Evolutionary conservation across 2,797 vertebrate genomes (phyloP).

Genomic region (Leucoraja ocellata): DNA sequence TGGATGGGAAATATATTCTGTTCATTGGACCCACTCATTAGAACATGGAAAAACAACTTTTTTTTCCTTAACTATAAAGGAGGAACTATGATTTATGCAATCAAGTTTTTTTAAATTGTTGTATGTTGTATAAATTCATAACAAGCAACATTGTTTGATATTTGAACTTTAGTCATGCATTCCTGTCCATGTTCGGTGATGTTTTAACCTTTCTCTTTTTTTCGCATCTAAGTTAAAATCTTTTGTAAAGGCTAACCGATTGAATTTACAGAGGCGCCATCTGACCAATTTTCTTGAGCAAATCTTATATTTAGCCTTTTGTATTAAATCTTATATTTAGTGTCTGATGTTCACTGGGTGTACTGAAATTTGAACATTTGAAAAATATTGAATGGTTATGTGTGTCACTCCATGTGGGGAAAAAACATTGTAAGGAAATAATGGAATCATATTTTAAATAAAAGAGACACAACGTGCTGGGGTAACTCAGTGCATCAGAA

Average conservation of each 20-base stretch:
- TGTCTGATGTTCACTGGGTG: not conserved
- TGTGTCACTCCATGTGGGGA: not conserved
- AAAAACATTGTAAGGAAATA: not conserved
- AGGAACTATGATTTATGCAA: not conserved
- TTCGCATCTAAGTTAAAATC: not conserved
- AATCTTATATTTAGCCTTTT: not conserved
- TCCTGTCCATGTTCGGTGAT: not conserved
- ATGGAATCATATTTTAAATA: not conserved
- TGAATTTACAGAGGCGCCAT: not conserved
- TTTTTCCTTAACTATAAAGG: too few species aligned
- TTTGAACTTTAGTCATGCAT: not conserved
- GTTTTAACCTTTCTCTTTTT: not conserved
- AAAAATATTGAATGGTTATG: not conserved
- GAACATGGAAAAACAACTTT: too few species aligned
- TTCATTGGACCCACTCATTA: not conserved
- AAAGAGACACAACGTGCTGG: too few species aligned
- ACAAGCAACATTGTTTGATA: not conserved
- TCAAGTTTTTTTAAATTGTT: not conserved
- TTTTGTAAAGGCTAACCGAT: not conserved
- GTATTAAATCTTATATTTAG: not conserved
- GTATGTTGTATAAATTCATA: not conserved
- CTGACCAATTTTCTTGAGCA: too few species aligned
- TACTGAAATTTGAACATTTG: not conserved
- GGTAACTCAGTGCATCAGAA: too few species aligned
- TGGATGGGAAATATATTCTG: not conserved